Evolutionary conservation across 2,797 vertebrate species (phyloP).

Genomic region (Octomys mimax): DNA sequence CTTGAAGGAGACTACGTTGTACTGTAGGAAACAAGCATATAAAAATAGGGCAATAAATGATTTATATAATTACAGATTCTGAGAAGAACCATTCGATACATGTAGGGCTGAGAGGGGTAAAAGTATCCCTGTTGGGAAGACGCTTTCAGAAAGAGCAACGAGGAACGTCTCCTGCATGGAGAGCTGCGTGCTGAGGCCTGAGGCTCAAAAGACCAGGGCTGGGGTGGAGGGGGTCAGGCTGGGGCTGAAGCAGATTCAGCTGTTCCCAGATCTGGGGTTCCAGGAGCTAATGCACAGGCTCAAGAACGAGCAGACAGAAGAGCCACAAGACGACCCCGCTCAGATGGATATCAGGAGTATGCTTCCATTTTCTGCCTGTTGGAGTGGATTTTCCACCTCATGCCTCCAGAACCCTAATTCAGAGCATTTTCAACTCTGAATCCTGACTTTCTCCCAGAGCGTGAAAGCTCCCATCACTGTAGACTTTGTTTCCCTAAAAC

Average conservation of each 20-base stretch:
- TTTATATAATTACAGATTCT: slow-evolving; percentile 9
- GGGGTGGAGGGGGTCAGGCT: neutral
- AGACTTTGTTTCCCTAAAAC: neutral
- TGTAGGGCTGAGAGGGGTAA: neutral
- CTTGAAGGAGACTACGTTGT: neutral
- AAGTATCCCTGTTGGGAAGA: neutral
- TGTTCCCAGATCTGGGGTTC: neutral
- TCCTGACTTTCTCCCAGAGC: neutral
- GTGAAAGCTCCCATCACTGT: neutral
- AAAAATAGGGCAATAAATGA: slow-evolving; percentile 38
- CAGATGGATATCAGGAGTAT: too few relatives aligned
- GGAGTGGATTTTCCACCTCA: neutral
- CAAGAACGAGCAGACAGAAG: neutral
- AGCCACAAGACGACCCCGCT: accelerated
- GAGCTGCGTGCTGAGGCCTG: neutral
- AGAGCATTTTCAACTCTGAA: neutral
- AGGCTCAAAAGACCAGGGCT: neutral
- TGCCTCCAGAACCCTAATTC: neutral
- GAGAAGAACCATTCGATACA: neutral
- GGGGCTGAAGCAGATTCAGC: neutral
- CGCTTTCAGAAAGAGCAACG: neutral
- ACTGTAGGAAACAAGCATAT: neutral
- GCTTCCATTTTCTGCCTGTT: neutral
- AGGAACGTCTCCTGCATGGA: neutral
- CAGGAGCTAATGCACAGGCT: neutral